Base-by-base conservation (phyloP, 2,797 vertebrate genomes). In the Benthosema pterotum region DNA sequence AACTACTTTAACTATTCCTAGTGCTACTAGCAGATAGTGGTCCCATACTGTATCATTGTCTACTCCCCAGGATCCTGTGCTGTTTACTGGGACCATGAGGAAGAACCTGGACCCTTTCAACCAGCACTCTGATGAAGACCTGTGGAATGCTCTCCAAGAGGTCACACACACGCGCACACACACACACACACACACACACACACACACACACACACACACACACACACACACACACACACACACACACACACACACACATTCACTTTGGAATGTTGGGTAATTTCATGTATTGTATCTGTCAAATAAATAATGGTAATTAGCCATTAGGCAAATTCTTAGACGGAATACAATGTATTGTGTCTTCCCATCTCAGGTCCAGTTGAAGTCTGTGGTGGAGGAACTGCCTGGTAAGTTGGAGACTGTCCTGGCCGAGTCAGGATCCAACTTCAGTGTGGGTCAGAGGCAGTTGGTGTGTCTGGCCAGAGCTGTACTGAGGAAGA, bases 371-470 rank as follows among this genome's bases (percentile, higher is more conserved):
- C 80, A 98, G 97, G 97, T 99, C n/a, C 97, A 98, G 52, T 89
- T 99, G 55, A 98, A 95, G 79, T 83, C 92, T 28, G 88, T 85
- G 71, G 93, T 99, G 49, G 95, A 98, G 85, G 96, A 97, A 48
- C 89, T 99, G 0, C 97, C 95, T 1, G 82, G 88, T 8, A 96
- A 95, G 84, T 72, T 99, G 83, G 95, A 98, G 80, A 94, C 94
- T 0, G 91, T 95, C 58, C 85, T 99, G 84, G 95, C 96, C 3
- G 97, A 98, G 90, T 97, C 95, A 0, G 97, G 96, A 25, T 96
- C 96, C 46, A 98, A 98, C 90, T 98, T 99, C 85, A 99, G 96
- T 3, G 94, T 98, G 70, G 97, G 97, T 56, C 97, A 99, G 82
- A 94, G 97, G 54, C 97, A 99, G 64, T 83, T 99, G 74, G 95